Percentiles rank a stretch among this genome's conserved stretches.
Conservation (phyloP, 2,888 invertebrate species). For the Oscheius myriophilus region DNA sequence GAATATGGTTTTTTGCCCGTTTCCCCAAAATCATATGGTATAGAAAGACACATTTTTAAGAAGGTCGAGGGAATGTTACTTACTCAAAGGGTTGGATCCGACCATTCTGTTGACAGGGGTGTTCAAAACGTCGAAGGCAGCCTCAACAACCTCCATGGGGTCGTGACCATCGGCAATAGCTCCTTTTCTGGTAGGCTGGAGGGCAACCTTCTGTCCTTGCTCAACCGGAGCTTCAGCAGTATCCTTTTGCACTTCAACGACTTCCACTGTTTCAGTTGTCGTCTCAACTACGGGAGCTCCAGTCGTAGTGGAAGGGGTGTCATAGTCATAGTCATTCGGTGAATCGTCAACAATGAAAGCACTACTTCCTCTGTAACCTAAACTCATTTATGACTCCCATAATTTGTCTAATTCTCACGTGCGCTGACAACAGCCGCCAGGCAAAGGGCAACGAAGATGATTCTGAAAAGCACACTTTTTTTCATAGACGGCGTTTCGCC, state of each 20-base stretch:
- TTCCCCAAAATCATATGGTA: neutral
- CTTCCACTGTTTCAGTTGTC: neutral
- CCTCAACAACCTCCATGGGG: conserved; percentile 30
- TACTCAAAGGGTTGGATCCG: conserved; percentile 28
- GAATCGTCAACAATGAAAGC: conserved; percentile 26
- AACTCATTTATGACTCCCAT: no score
- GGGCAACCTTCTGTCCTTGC: neutral
- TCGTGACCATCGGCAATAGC: conserved; percentile 9
- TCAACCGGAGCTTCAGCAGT: neutral
- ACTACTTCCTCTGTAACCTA: conserved; percentile 4
- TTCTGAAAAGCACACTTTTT: neutral
- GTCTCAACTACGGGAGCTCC: neutral
- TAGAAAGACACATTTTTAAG: neutral
- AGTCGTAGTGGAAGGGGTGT: neutral
- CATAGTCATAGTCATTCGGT: conserved; percentile 15
- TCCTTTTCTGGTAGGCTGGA: neutral
- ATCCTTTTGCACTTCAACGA: neutral
- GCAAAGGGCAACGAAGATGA: neutral
- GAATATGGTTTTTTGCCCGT: no score
- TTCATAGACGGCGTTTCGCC: neutral
- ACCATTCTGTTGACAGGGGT: conserved; percentile 26
- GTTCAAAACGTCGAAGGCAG: conserved; percentile 25
- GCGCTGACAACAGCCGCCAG: neutral
- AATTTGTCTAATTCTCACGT: no score
- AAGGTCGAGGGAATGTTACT: neutral